phyloP scores from a whole-genome alignment of 2,113 vertebrate species.

The Ramphastos sulfuratus region DNA sequence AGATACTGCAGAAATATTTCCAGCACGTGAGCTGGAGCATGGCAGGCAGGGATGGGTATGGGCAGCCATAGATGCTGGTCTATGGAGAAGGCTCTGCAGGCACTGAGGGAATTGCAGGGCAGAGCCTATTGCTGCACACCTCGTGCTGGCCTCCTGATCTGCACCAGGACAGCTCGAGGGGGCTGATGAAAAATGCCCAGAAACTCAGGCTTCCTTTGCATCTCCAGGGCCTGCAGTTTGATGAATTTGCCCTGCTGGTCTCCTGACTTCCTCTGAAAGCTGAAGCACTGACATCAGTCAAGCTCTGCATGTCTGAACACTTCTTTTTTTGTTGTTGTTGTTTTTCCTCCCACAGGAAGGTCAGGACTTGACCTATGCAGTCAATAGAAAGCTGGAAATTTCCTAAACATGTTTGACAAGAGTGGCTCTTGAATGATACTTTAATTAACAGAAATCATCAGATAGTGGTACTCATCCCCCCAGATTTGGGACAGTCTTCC shows the following conservation, averaged over 20 bases:
- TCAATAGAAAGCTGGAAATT: slow-evolving; percentile 37
- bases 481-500: background rate
- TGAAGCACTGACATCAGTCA: background rate
- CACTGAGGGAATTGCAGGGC: slow-evolving; percentile 9
- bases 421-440: background rate
- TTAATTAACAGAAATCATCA: background rate
- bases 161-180: background rate
- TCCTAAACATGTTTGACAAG: background rate
- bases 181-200: background rate
- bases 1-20: slow-evolving; percentile 14
- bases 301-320: background rate
- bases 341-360: background rate
- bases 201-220: background rate
- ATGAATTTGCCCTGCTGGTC: background rate
- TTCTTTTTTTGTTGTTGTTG: background rate
- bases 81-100: slow-evolving; percentile 9
- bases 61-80: background rate
- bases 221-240: background rate
- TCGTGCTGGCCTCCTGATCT: background rate
- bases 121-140: slow-evolving; percentile 12
- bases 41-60: background rate
- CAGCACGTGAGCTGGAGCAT: background rate
- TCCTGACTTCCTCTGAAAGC: slow-evolving; percentile 19
- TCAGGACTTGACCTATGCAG: slow-evolving; percentile 6
- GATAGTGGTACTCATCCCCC: background rate